Base-by-base conservation (phyloP, 92 coral and sea anemone genomes). In the Isaurus tuberculatus region DNA sequence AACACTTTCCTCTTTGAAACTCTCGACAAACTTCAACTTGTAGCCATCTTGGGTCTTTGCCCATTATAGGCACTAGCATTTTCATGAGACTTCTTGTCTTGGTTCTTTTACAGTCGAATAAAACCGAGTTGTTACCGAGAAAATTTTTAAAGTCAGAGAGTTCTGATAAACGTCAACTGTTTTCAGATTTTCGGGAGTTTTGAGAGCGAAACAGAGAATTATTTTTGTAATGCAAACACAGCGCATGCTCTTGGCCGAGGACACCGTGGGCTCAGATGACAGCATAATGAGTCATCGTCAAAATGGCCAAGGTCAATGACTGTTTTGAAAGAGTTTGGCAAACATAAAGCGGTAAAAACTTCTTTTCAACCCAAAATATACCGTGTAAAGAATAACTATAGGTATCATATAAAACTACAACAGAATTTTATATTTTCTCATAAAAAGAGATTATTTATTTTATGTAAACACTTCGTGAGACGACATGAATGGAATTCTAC, bases 11-110 rank as follows among this genome's bases (percentile, higher is more conserved):
- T 77, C 99, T 90, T 86, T 96, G 99, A 87, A 94, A 96, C 89
- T 96, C 99, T 20, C 99, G 94, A 86, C 99, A 96, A 90, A 96
- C 97, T 86, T 96, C 99, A 49, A 96, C 99, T 65, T 94, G 99
- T 83, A 96, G 87, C 99, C 99, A 96, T 32, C 99, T 88, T 77
- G 99, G 98, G 89, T 96, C 99, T 88, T 96, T 96, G 72, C 97
- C 97, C 97, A 93, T 93, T 69, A 93, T 75, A 80, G 97, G 97
- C 84, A 93, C 97, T 65, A 93, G 80, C 97, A 93, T 93, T 86
- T 90, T 91, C 81, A 94, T 77, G 67, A 88, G 70, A 65, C 88
- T 48, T 91, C 89, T 69, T 60, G 80, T 77, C 82, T 43, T 13
- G 51, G 34, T 60, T 23, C 51, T 57, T 69, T 77, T n/a, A 10